Percentiles rank a stretch among this genome's conserved stretches.
Conservation (phyloP, 2,888 invertebrate genomes). For the Polietes domitor region DNA sequence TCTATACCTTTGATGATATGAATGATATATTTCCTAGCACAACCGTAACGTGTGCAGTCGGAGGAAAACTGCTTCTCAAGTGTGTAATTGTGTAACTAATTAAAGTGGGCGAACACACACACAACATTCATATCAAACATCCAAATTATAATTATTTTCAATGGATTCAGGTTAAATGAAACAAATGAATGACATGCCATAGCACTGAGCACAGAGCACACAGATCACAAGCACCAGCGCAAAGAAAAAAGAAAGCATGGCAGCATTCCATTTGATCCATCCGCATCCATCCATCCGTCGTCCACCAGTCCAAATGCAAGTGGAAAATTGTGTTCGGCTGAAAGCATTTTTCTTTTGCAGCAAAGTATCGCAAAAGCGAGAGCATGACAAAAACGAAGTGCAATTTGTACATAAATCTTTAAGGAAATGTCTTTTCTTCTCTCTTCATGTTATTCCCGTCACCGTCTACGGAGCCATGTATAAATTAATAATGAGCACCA, state of each 20-base stretch:
- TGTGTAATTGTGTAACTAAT: neutral
- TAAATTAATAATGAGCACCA: slow-evolving; percentile 25
- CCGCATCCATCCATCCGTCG: neutral
- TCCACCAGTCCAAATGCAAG: neutral
- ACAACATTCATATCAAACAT: neutral
- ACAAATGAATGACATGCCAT: slow-evolving; percentile 12
- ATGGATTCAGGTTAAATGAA: slow-evolving; percentile 29
- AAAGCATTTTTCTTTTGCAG: neutral
- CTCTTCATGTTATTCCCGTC: slow-evolving; percentile 20
- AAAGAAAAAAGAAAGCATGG: neutral
- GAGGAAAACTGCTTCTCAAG: too few species aligned
- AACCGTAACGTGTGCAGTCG: too few species aligned
- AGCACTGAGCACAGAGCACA: too few species aligned
- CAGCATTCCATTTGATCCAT: neutral
- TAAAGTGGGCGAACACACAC: too few species aligned
- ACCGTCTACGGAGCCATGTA: neutral
- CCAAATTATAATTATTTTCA: slow-evolving; percentile 16
- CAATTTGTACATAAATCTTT: slow-evolving; percentile 9
- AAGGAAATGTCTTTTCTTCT: slow-evolving; percentile 26
- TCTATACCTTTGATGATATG: too few species aligned
- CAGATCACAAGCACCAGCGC: too few species aligned
- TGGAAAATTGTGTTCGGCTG: neutral
- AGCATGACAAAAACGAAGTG: neutral
- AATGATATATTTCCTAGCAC: too few species aligned
- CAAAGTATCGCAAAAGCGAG: neutral